Evolutionary conservation across 2,113 vertebrate genomes (phyloP).

Genomic region (Stigmatopora argus): DNA sequence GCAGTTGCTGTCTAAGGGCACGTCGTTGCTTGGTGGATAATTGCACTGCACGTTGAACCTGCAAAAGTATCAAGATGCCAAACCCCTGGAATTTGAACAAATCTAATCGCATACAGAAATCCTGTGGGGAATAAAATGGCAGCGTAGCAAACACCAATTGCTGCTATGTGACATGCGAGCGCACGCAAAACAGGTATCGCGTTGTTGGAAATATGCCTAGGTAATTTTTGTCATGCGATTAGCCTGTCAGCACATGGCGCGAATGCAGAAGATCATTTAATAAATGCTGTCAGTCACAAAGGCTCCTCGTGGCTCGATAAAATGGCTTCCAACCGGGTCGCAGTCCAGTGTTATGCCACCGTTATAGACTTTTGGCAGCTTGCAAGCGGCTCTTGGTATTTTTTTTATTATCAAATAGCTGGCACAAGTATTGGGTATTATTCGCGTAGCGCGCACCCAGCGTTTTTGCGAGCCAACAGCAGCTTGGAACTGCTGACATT

Average conservation of each 20-base stretch:
- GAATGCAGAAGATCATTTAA: neutral
- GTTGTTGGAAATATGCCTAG: neutral
- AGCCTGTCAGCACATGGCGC: neutral
- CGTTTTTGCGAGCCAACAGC: slow-evolving; percentile 1
- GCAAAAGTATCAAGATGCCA: neutral
- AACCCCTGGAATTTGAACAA: neutral
- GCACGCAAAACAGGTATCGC: neutral
- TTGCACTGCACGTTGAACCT: slow-evolving; percentile 13
- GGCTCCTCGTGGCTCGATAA: neutral
- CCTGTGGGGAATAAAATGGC: neutral
- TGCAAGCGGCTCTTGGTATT: neutral
- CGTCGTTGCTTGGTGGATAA: slow-evolving; percentile 26
- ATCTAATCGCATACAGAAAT: neutral
- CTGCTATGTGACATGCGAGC: neutral
- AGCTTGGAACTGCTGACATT: slow-evolving; percentile 11
- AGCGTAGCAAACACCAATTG: neutral
- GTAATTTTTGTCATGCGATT: neutral
- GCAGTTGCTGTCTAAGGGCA: slow-evolving; percentile 31
- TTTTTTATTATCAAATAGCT: neutral
- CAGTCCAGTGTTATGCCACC: neutral
- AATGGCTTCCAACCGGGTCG: neutral
- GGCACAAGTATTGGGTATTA: neutral
- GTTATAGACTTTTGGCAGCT: neutral
- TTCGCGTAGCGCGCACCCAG: neutral
- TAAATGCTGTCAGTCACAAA: neutral